phyloP scores from a whole-genome alignment of 2,797 vertebrate species.

The Sebastes matsubarae region DNA sequence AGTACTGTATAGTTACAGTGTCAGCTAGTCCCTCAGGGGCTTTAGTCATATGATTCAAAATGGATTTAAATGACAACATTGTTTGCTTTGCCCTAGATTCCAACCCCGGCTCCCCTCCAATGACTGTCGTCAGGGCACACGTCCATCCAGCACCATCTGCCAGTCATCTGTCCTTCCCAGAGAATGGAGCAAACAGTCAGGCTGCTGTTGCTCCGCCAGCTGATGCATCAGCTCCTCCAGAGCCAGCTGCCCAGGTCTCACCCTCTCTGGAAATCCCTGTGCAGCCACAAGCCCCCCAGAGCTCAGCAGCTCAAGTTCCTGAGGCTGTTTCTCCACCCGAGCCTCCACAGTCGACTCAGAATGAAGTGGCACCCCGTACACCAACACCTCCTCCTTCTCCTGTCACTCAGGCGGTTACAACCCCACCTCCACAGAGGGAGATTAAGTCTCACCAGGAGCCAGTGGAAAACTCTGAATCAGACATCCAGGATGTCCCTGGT shows the following conservation, averaged over 20 bases:
- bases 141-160: conserved; percentile 60
- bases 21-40: neutral
- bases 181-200: conserved; percentile 5
- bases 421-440: neutral
- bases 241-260: conserved; percentile 9
- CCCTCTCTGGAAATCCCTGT: neutral
- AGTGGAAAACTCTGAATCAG: conserved; percentile 66
- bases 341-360: neutral
- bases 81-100: conserved; percentile 53
- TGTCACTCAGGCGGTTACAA: neutral
- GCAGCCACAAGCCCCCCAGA: conserved; percentile 18
- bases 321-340: conserved; percentile 18
- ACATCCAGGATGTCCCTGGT: conserved; percentile 5
- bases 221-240: conserved; percentile 13
- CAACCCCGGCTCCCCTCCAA: conserved; percentile 35
- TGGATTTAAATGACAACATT: conserved; percentile 12
- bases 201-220: conserved; percentile 13
- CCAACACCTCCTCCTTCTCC: conserved; percentile 44
- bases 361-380: conserved; percentile 18
- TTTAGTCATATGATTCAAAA: neutral
- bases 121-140: conserved; percentile 44
- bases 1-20: neutral
- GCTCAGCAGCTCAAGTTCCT: neutral
- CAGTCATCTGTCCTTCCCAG: conserved; percentile 25
- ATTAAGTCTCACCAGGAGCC: conserved; percentile 34